Evolutionary conservation across 2,113 vertebrate species (phyloP), one percentile per base, ranked within the genome.

Genomic region (Microtus montanus): DNA sequence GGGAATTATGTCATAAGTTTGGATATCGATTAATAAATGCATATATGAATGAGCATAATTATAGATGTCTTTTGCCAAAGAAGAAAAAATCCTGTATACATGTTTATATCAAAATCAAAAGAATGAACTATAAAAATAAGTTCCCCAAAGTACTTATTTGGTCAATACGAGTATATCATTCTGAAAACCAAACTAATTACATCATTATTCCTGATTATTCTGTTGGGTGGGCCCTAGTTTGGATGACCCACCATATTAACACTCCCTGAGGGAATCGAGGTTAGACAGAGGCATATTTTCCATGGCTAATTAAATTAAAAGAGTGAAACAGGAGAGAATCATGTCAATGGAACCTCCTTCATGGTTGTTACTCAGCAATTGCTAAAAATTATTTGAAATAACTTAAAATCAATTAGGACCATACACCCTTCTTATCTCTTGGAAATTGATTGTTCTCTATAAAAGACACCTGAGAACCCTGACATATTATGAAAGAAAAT

Each of bases 281-380:
- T 95, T 98, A 90, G 68, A 93, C 74, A 89, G 47, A 90, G 68
- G 96, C 87, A 91, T 97, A 97, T 97, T 98, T 97, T 98, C 78
- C 68, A 95, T 93, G 75, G 89, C 94, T 96, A 97, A 98, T 98
- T 97, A 92, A 97, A 96, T 97, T 97, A 91, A 96, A 47, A 93
- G 54, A 88, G 93, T 96, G 92, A 96, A 97, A 96, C 90, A 94
- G 70, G 93, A 98, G 94, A 98, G 82, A 95, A 75, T 90, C 91
- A 68, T 94, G 70, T 96, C 90, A 92, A 68, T 94, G 94, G 87
- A 96, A 44, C 10, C 82, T 93, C 88, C 90, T 96, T 97, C 96
- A 96, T 95, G 94, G 94, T 97, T 97, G 89, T 97, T 96, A 96
- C 41, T 79, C 93, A 97, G 75, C 71, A 92, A 94, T 95, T 95